Conservation (phyloP, 2,113 vertebrate species). For the Pycnonotus jocosus region DNA sequence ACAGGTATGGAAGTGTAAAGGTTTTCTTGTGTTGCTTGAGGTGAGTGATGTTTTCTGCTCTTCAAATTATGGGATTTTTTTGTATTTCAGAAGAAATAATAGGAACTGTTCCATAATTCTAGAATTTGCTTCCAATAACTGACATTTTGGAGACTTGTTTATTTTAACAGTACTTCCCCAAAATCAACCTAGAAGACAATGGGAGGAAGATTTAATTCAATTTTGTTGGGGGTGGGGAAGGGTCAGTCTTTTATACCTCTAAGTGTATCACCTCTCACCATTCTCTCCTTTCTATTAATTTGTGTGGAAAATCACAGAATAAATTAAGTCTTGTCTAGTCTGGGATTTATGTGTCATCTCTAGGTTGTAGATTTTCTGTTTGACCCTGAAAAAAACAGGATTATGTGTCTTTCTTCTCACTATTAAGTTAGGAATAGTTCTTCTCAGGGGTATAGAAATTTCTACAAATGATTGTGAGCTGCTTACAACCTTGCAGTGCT, state of each 20-base stretch:
- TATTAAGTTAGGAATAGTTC: not conserved
- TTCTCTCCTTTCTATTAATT: not conserved
- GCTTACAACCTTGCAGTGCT: not conserved
- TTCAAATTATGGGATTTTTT: not conserved
- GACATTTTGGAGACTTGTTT: not conserved
- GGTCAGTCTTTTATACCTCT: not conserved
- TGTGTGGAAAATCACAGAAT: not conserved
- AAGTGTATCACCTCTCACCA: accelerated
- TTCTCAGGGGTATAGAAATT: not conserved
- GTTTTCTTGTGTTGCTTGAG: not conserved
- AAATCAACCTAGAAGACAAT: not conserved
- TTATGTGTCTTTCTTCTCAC: not conserved
- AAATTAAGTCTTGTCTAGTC: not conserved
- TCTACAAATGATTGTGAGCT: not conserved
- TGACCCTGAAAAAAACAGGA: not conserved
- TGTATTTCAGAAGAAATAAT: not conserved
- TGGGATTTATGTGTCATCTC: not conserved
- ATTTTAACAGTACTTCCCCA: not conserved
- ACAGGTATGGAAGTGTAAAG: not conserved
- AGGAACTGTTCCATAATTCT: not conserved
- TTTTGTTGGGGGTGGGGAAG: not conserved
- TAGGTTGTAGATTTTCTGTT: not conserved
- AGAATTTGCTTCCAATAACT: not conserved
- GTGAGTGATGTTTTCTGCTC: not conserved
- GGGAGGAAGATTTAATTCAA: not conserved